Evolutionary conservation across 1,140 invertebrate species (phyloP), one percentile per base, ranked within the genome.

Genomic region (Antheraea pernyi): DNA sequence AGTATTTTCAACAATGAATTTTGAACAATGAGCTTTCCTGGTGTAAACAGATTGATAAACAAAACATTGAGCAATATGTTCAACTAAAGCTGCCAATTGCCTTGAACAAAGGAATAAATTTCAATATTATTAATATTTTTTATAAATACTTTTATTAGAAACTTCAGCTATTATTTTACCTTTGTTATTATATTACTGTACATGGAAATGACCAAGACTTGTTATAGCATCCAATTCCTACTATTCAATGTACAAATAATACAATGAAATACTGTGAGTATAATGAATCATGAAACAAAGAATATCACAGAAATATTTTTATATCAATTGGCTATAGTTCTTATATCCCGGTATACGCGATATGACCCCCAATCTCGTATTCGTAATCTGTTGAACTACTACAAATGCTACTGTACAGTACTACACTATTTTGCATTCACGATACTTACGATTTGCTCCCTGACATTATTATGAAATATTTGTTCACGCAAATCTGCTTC

Each of bases 401-500:
- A 53, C 11, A 53, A 16, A n/a, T n/a, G n/a, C n/a, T n/a, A n/a
- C n/a, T n/a, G n/a, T n/a, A n/a, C n/a, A n/a, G n/a, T n/a, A n/a
- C n/a, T n/a, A n/a, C n/a, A n/a, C n/a, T n/a, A n/a, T n/a, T 13
- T 16, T 53, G 13, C 46, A 53, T 16, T 16, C 5, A n/a, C 13
- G 60, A 10, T 67, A 96, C 97, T 97, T 93, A 98, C 97, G 81
- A 98, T 97, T 92, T 98, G 97, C 91, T 98, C 97, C 74, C 98
- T 93, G 69, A 99, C 96, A 83, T 97, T 98, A 86, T 98, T 98
- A 91, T 98, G 97, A 93, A 99, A 99, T 86, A 97, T 94, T 92
- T 97, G 96, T 89, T 97, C 96, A 79, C 96, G 94, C 74, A 96
- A 91, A 89, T 97, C 96, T 66, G 95, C 94, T 84, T 96, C 96